These are phyloP conservation scores for Caenorhabditis zanzibari DNA, from an alignment of 2,888 invertebrate genomes.

Conservation along the genomic window DNA sequence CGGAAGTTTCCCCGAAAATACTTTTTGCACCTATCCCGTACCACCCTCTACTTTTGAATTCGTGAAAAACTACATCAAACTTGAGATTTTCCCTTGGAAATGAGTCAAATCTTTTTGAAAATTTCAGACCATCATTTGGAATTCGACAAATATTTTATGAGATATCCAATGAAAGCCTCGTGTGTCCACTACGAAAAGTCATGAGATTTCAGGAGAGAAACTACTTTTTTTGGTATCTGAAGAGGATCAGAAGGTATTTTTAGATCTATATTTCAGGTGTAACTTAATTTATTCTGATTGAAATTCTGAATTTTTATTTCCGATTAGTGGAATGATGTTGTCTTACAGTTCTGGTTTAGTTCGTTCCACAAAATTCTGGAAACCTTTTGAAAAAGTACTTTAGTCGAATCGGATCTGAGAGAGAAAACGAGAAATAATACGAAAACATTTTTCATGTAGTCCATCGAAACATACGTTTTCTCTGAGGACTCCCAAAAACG, in stretches of 20 bases:
- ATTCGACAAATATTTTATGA: conserved; percentile 44
- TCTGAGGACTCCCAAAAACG: conserved; percentile 1
- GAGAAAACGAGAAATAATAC: not conserved
- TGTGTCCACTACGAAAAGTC: conserved; percentile 18
- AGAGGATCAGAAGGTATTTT: not conserved
- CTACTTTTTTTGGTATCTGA: no score
- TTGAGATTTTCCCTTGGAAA: conserved; percentile 14
- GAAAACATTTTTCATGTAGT: conserved; percentile 16
- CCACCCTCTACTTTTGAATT: conserved; percentile 17
- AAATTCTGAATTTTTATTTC: no score
- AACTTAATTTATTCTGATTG: conserved; percentile 9
- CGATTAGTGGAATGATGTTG: not conserved
- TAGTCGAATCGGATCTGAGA: not conserved
- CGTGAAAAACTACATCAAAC: conserved; percentile 30
- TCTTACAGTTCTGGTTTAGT: not conserved
- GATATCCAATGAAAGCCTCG: conserved; percentile 16
- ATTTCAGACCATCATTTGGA: conserved; percentile 20
- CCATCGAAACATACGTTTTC: conserved; percentile 23
- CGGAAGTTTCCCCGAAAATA: not conserved
- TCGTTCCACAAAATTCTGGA: no score
- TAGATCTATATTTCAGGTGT: not conserved
- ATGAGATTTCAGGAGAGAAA: not conserved
- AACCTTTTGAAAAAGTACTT: not conserved
- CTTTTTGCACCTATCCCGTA: conserved; percentile 8
- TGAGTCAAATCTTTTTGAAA: conserved; percentile 20